phyloP scores from a whole-genome alignment of 2,113 vertebrate genomes.

The Chionomys nivalis region DNA sequence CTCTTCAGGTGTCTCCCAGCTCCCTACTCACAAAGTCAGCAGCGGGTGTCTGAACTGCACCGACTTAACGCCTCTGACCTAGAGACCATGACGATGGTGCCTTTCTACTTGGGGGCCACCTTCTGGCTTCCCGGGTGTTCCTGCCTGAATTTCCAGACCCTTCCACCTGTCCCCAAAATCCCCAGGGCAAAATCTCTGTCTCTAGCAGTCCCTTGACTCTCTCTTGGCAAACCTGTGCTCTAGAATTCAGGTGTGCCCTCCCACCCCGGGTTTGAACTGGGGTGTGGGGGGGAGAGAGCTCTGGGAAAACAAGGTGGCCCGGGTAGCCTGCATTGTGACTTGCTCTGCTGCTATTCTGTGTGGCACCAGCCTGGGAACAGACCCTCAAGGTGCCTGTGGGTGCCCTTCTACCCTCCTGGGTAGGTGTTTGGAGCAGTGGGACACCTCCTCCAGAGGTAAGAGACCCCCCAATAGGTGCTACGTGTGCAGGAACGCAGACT shows the following conservation, averaged over 20 bases:
- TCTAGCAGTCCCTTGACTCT: neutral
- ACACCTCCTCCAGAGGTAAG: neutral
- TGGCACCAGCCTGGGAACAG: neutral
- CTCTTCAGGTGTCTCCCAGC: neutral
- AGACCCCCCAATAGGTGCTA: neutral
- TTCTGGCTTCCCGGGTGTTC: neutral
- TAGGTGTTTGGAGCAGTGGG: neutral
- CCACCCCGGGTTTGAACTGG: neutral
- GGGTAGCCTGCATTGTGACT: neutral
- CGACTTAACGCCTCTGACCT: neutral
- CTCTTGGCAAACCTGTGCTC: neutral
- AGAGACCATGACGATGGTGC: fast-evolving
- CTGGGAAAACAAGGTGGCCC: neutral
- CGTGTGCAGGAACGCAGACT: neutral
- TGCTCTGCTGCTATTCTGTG: neutral
- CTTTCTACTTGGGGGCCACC: neutral
- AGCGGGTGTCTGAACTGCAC: fast-evolving
- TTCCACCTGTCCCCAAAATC: neutral
- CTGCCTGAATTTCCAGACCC: fast-evolving
- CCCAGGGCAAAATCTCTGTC: neutral
- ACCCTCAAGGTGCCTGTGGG: neutral
- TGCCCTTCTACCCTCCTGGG: too few relatives aligned
- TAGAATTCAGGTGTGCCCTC: neutral
- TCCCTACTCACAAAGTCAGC: neutral
- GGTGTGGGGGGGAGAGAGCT: neutral